Percentiles rank a stretch among this genome's conserved stretches.
Conservation (phyloP, 2,888 invertebrate species). For the Siphlonurus alternatus region DNA sequence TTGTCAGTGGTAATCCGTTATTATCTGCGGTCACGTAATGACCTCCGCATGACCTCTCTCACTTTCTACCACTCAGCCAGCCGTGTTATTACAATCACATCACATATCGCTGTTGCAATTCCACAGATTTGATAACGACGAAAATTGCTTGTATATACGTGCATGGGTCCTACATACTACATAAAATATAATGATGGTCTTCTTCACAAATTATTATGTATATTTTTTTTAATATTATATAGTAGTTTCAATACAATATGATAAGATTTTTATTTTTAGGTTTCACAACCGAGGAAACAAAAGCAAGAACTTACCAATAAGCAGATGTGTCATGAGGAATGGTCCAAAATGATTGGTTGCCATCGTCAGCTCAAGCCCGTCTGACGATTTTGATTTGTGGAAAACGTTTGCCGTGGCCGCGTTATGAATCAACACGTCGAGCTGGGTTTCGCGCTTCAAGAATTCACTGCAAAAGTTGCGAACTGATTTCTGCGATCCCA, state of each 20-base stretch:
- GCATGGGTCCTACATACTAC: background rate
- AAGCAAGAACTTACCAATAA: slow-evolving; percentile 40
- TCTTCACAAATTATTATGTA: background rate
- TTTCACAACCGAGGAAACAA: background rate
- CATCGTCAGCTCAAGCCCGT: slow-evolving; percentile 13
- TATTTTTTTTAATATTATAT: background rate
- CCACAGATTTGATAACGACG: too few relatives aligned
- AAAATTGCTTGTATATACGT: background rate
- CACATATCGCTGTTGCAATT: too few relatives aligned
- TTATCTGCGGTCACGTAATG: too few relatives aligned
- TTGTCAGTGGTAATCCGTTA: too few relatives aligned
- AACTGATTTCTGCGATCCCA: slow-evolving; percentile 14
- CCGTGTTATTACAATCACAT: too few relatives aligned
- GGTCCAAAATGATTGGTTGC: slow-evolving; percentile 12
- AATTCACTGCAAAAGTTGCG: slow-evolving; percentile 14
- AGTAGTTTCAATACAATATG: background rate
- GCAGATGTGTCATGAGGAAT: slow-evolving; percentile 47
- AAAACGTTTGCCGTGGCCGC: slow-evolving; percentile 13
- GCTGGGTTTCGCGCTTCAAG: slow-evolving; percentile 11
- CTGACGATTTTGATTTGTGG: slow-evolving; percentile 9
- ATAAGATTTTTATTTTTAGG: background rate
- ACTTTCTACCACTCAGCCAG: too few relatives aligned
- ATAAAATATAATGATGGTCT: background rate
- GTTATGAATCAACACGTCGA: slow-evolving; percentile 16
- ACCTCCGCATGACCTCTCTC: too few relatives aligned